Conservation (phyloP, 2,888 invertebrate genomes). For the Clepsis dumicolana region DNA sequence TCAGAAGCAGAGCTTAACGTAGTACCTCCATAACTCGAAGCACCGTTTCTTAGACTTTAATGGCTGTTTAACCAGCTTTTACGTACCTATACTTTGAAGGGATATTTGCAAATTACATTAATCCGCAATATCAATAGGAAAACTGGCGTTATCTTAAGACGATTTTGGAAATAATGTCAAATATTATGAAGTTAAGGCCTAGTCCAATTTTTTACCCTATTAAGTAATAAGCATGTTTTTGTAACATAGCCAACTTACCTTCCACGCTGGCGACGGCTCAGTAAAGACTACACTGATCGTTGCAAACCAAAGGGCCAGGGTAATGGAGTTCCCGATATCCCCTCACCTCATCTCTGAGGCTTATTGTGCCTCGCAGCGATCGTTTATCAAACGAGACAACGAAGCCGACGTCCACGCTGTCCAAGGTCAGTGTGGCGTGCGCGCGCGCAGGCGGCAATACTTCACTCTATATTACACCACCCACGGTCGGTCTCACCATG, state of each 20-base stretch:
- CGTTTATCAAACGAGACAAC: slow-evolving; percentile 37
- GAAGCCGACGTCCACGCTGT: slow-evolving; percentile 49
- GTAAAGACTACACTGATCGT: background rate
- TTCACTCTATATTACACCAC: slow-evolving; percentile 63
- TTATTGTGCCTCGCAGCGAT: slow-evolving; percentile 34
- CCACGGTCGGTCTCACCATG: slow-evolving; percentile 60
- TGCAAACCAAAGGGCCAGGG: background rate
- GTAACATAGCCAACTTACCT: background rate
- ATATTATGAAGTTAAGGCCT: too few species aligned
- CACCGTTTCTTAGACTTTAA: too few species aligned
- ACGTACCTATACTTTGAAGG: too few species aligned
- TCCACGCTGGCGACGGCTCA: background rate
- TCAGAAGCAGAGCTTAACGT: slow-evolving; percentile 21
- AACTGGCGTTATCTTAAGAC: too few species aligned
- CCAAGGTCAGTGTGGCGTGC: slow-evolving; percentile 68
- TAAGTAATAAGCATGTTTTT: too few species aligned
- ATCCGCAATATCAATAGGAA: too few species aligned
- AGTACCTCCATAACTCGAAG: background rate
- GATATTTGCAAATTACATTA: too few species aligned
- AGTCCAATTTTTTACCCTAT: too few species aligned
- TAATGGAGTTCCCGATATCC: slow-evolving; percentile 33
- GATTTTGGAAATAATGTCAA: too few species aligned
- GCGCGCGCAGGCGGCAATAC: slow-evolving; percentile 61
- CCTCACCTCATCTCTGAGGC: slow-evolving; percentile 30
- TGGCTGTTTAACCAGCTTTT: too few species aligned